Percentiles rank a stretch among this genome's conserved stretches.
Evolutionary conservation across 2,113 vertebrate species (phyloP).

Genomic region (Shinisaurus crocodilurus): DNA sequence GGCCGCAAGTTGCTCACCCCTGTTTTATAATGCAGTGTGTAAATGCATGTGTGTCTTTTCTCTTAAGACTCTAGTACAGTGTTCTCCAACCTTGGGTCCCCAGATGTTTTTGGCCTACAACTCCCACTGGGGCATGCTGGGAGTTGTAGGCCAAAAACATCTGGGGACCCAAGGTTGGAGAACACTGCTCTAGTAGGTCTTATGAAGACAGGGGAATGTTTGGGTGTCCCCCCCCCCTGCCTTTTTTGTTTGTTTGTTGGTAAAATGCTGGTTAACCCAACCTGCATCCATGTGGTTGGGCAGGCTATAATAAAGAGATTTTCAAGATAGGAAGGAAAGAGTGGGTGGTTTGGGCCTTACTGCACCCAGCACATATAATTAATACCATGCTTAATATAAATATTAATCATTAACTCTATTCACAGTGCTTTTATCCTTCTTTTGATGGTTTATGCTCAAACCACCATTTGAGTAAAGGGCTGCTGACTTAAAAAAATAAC

Average conservation of each 20-base stretch:
- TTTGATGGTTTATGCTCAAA: not conserved
- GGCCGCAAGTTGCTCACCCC: not conserved
- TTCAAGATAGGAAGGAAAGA: conserved; percentile 7
- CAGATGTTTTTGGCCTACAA: too few relatives aligned
- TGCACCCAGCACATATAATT: conserved; percentile 22
- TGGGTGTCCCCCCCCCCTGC: too few relatives aligned
- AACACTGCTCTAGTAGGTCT: too few relatives aligned
- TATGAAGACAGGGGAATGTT: not conserved
- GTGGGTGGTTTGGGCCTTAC: conserved; percentile 9
- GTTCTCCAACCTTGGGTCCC: too few relatives aligned
- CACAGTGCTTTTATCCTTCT: not conserved
- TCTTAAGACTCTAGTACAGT: not conserved
- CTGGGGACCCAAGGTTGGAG: too few relatives aligned
- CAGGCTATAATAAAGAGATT: conserved; percentile 29
- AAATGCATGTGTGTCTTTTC: not conserved
- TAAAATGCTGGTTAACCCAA: not conserved
- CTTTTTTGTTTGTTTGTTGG: not conserved
- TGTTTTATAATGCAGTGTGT: not conserved
- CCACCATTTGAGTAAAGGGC: not conserved
- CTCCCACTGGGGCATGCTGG: too few relatives aligned
- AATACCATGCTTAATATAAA: conserved; percentile 29
- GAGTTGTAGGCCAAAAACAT: too few relatives aligned
- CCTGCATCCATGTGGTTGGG: not conserved
- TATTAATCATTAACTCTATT: conserved; percentile 36
- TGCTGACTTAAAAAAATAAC: not conserved